Conservation (phyloP, 2,888 invertebrate genomes). For the Tachina fera region DNA sequence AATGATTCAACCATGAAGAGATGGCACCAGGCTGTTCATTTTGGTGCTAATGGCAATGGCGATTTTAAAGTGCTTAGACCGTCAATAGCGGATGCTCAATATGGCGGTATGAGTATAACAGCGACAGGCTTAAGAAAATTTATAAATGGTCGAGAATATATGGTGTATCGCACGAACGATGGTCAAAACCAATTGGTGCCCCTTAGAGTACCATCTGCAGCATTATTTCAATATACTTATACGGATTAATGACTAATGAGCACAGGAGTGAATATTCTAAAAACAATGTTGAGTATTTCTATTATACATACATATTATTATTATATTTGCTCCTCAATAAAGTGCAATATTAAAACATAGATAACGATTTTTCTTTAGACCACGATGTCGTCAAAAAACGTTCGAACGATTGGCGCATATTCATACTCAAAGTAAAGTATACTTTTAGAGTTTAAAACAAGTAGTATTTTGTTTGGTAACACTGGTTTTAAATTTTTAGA, state of each 20-base stretch:
- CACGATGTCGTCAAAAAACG: no score
- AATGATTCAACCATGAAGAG: constrained; percentile 25
- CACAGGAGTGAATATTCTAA: no score
- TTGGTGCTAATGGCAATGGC: constrained; percentile 59
- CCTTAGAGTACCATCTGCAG: constrained; percentile 89
- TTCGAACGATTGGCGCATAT: no score
- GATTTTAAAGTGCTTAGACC: constrained; percentile 67
- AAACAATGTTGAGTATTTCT: no score
- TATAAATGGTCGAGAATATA: constrained; percentile 91
- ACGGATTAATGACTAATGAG: constrained; percentile 75
- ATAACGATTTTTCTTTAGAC: no score
- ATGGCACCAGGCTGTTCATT: constrained; percentile 57
- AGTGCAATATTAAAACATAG: no score
- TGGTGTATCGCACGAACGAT: constrained; percentile 85
- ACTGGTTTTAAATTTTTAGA: no score
- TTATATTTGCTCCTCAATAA: no score
- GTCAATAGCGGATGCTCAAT: constrained; percentile 71
- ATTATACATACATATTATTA: no score
- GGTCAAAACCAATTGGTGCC: constrained; percentile 89
- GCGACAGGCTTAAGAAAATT: constrained; percentile 83
- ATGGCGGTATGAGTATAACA: constrained; percentile 71
- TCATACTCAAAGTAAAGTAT: no score
- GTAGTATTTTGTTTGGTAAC: no score
- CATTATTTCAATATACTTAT: constrained; percentile 87
- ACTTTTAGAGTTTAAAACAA: no score